Evolutionary conservation across 2,888 invertebrate species (phyloP).

Genomic region (Ophion ventricosus): DNA sequence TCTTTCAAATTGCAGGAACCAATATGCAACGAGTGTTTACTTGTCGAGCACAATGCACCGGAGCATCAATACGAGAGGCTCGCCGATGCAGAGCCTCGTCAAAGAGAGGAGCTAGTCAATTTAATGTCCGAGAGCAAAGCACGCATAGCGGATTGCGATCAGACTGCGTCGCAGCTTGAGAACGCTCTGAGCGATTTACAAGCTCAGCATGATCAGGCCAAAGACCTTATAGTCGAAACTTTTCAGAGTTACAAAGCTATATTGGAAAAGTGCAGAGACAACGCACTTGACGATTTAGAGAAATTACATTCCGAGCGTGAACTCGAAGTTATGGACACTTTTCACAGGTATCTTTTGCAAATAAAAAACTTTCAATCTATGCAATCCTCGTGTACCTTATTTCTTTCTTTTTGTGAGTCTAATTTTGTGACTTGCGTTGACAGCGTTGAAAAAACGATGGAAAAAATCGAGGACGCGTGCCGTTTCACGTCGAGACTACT

Average conservation of each 20-base stretch:
- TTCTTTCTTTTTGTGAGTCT: not conserved
- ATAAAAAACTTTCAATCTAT: not conserved
- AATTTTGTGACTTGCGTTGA: not conserved
- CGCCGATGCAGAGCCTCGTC: slow-evolving; percentile 90
- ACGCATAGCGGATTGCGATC: slow-evolving; percentile 90
- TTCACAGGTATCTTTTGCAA: slow-evolving; percentile 85
- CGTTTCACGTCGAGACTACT: slow-evolving; percentile 92
- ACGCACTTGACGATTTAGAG: slow-evolving; percentile 89
- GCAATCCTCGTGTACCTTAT: not conserved
- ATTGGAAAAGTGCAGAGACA: slow-evolving; percentile 92
- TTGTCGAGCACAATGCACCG: slow-evolving; percentile 91
- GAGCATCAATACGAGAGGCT: slow-evolving; percentile 94
- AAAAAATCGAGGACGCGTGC: slow-evolving; percentile 93
- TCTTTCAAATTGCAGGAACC: slow-evolving; percentile 85
- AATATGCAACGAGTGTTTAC: slow-evolving; percentile 94
- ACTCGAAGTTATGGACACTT: slow-evolving; percentile 94
- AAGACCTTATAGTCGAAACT: slow-evolving; percentile 91
- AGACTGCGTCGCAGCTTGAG: slow-evolving; percentile 90
- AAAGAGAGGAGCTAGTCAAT: slow-evolving; percentile 90
- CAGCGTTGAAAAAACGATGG: slow-evolving; percentile 92
- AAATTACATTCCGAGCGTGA: slow-evolving; percentile 93
- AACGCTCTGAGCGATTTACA: slow-evolving; percentile 94
- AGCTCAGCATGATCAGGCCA: slow-evolving; percentile 93
- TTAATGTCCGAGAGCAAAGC: slow-evolving; percentile 90
- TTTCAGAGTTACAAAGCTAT: slow-evolving; percentile 92